Evolutionary conservation across 2,888 invertebrate species (phyloP), one percentile per base, ranked within the genome.

Genomic region (Papilio gigon): DNA sequence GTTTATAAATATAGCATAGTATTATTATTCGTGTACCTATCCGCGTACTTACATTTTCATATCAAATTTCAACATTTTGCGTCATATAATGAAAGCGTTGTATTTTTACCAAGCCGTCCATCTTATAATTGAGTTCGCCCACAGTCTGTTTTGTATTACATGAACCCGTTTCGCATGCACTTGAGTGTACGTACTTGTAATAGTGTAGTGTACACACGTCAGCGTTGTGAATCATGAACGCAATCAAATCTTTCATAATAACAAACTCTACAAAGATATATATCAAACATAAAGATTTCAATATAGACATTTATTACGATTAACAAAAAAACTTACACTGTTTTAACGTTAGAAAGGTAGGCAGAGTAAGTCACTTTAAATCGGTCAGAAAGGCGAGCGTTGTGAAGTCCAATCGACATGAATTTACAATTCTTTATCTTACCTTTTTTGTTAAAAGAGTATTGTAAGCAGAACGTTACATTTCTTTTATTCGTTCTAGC

Each of bases 71-170:
- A 30, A 53, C 60, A 37, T 61, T 50, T 59, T 58, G 68, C 68
- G 59, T 35, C 59, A 27, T 25, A 64, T 59, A 35, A 63, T 68
- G 47, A 47, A 68, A 68, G 50, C 47, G 35, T 27, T 64, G 50
- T 68, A 68, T 68, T 60, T 68, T 68, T 68, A 68, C 30, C 59
- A 40, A 60, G 65, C 60, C 63, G 58, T 33, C 60, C 64, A 68
- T 50, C 59, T 65, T 65, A 68, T 68, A 65, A 68, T 68, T 68
- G 68, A 62, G 30, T 64, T 22, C 68, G 60, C 68, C 64, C 50
- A 68, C 59, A 65, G 53, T 68, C 68, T 65, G 68, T 64, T 68
- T 68, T 68, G 65, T 68, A 65, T 68, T 65, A 40, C 59, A 40
- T 22, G 64, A 44, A 60, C 50, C 33, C 59, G 30, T 67, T 67